phyloP scores from a whole-genome alignment of 2,888 invertebrate genomes.

The Andrena flavipes region DNA sequence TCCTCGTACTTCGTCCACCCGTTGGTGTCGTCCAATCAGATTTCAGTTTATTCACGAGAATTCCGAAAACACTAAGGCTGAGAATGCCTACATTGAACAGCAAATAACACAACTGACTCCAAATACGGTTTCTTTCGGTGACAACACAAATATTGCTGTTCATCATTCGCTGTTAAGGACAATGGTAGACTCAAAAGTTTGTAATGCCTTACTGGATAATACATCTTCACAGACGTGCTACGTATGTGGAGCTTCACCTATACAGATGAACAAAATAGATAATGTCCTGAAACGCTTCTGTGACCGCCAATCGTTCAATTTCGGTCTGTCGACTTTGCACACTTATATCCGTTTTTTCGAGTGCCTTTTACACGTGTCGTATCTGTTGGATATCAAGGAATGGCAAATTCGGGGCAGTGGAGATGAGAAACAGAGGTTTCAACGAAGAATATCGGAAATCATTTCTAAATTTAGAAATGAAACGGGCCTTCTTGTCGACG shows the following conservation, averaged over 20 bases:
- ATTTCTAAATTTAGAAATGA: neutral
- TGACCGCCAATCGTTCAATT: neutral
- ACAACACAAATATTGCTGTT: neutral
- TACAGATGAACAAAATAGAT: neutral
- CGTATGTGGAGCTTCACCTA: neutral
- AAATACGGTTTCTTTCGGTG: neutral
- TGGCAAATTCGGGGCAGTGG: neutral
- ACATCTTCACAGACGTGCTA: neutral
- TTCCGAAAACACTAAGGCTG: neutral
- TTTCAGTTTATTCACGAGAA: neutral
- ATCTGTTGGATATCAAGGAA: neutral
- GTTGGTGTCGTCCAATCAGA: neutral
- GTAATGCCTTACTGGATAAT: neutral
- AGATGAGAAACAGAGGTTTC: neutral
- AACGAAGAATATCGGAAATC: neutral
- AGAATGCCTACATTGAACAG: neutral
- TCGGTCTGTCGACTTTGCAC: neutral
- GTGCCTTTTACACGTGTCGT: neutral
- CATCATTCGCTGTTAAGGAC: neutral
- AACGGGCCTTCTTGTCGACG: neutral
- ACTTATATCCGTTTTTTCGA: neutral
- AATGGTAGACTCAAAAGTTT: neutral
- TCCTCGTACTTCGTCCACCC: neutral
- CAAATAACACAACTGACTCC: neutral
- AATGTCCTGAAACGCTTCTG: neutral